A percentile compares a stretch with the other conserved stretches of the same genome.
These are phyloP conservation scores for Porites australiensis DNA, from an alignment of 64 coral and sea anemone species.

Conservation along the genomic window DNA sequence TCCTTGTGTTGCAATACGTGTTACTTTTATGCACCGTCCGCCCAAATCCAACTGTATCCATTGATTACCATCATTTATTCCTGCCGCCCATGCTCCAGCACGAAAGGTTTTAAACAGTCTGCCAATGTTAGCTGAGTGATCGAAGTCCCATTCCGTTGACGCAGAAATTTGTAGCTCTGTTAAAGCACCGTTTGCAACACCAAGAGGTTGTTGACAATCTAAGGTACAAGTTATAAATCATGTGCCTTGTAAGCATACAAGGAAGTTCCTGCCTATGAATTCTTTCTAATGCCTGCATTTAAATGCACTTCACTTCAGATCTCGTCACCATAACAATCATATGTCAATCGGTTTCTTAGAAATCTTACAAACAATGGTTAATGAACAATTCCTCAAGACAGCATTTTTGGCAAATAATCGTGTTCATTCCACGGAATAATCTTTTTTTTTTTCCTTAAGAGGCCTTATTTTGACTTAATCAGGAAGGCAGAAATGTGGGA, in stretches of 20 bases:
- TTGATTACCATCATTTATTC: background rate
- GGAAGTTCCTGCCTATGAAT: too few species aligned
- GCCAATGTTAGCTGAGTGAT: background rate
- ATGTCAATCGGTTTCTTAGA: too few species aligned
- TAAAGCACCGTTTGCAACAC: background rate
- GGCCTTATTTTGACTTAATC: too few species aligned
- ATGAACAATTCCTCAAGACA: too few species aligned
- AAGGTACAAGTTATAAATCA: background rate
- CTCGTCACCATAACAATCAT: too few species aligned
- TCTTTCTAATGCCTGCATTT: too few species aligned
- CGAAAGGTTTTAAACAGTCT: background rate
- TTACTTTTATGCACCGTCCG: background rate
- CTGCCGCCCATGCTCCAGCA: background rate
- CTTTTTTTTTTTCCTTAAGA: too few species aligned
- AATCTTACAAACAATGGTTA: too few species aligned
- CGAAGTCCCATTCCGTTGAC: background rate
- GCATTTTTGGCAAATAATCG: too few species aligned
- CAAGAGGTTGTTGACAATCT: conserved; percentile 3
- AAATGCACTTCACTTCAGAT: too few species aligned
- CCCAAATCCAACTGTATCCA: conserved; percentile 19
- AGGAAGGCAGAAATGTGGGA: too few species aligned
- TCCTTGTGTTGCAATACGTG: conserved; percentile 28
- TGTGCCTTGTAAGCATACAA: background rate
- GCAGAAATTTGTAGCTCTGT: background rate
- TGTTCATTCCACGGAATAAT: too few species aligned